These are phyloP conservation scores for Cossypha niveicapilla DNA, from an alignment of 2,797 vertebrate species.

Conservation along the genomic window DNA sequence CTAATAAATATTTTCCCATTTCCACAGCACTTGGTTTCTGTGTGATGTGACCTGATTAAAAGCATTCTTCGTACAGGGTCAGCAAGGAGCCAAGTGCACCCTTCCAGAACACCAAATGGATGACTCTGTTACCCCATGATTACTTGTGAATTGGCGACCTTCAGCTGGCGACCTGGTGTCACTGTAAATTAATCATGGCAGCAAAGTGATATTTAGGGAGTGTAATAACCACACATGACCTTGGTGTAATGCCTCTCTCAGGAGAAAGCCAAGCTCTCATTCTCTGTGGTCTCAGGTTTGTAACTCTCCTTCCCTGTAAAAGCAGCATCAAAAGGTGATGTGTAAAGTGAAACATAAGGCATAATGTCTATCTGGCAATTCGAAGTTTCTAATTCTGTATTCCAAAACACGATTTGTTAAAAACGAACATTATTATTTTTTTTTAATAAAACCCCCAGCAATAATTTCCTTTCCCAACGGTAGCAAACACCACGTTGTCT, in stretches of 20 bases:
- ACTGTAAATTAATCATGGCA: constrained; percentile 56
- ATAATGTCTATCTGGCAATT: neutral
- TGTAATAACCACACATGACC: constrained; percentile 46
- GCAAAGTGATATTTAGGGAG: constrained; percentile 26
- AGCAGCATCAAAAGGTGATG: neutral
- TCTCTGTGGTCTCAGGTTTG: neutral
- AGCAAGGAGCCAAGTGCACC: neutral
- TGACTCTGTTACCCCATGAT: constrained; percentile 5
- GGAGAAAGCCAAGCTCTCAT: constrained; percentile 20
- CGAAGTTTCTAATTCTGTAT: neutral
- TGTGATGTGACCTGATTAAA: constrained; percentile 17
- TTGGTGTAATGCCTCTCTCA: constrained; percentile 30
- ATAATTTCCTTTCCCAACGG: neutral
- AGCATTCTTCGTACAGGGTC: neutral
- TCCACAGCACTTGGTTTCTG: neutral
- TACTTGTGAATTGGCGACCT: constrained; percentile 6
- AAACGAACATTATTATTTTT: too few relatives aligned
- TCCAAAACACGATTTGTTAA: neutral
- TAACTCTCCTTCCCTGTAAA: neutral
- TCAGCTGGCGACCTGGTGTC: neutral
- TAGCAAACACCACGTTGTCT: neutral
- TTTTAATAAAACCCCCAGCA: neutral
- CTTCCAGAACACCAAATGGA: constrained; percentile 41
- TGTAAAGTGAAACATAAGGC: neutral
- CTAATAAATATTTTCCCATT: neutral